A percentile compares a stretch with the other conserved stretches of the same genome.
Conservation (phyloP, 1,140 invertebrate genomes). For the Bathynomus jamesi region DNA sequence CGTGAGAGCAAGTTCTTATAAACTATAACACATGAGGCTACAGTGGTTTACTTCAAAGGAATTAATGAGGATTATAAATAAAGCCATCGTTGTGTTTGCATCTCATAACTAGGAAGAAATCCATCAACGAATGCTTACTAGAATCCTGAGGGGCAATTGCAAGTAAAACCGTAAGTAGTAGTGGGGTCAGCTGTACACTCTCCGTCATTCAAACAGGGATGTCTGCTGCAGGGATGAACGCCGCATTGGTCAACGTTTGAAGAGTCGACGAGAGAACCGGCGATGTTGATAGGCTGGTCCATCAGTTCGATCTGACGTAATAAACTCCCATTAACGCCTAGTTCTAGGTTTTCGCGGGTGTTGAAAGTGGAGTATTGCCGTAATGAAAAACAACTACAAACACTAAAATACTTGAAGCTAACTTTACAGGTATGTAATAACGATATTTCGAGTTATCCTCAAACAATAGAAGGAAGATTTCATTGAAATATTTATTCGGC, state of each 20-base stretch:
- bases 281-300: slow-evolving; percentile 53
- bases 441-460: not conserved
- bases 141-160: slow-evolving; percentile 49
- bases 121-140: slow-evolving; percentile 41
- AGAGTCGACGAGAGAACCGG: slow-evolving; percentile 59
- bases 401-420: not conserved
- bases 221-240: slow-evolving; percentile 47
- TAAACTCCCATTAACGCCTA: not conserved
- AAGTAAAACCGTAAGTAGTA: slow-evolving; percentile 45
- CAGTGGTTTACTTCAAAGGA: too few relatives aligned
- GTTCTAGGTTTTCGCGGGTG: not conserved
- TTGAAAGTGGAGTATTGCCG: too few relatives aligned
- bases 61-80: too few relatives aligned
- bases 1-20: too few relatives aligned
- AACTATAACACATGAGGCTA: too few relatives aligned
- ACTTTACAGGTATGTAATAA: not conserved
- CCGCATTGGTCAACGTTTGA: slow-evolving; percentile 66
- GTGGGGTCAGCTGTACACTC: slow-evolving; percentile 45
- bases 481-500: not conserved
- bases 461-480: not conserved
- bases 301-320: slow-evolving; percentile 55
- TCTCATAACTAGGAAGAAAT: too few relatives aligned
- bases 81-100: too few relatives aligned
- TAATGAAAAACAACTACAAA: too few relatives aligned
- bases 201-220: slow-evolving; percentile 54